phyloP scores from a whole-genome alignment of 2,113 vertebrate genomes.

The Psilopogon haemacephalus region DNA sequence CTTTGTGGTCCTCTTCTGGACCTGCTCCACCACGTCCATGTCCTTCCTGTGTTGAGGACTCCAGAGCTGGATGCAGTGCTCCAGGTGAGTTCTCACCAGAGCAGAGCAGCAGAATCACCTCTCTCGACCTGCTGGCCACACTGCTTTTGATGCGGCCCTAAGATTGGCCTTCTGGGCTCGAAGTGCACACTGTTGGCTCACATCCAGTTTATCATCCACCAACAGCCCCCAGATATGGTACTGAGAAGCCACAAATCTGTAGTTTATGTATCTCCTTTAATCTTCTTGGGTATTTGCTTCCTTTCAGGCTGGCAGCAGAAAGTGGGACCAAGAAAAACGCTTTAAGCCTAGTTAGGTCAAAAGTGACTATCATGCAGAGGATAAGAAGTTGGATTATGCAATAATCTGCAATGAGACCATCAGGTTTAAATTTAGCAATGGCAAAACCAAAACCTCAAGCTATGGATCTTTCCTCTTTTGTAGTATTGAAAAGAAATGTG shows the following conservation, averaged over 20 bases:
- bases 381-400: background rate
- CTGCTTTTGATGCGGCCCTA: too few species aligned
- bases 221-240: too few species aligned
- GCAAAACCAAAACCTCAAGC: background rate
- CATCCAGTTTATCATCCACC: too few species aligned
- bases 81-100: too few species aligned
- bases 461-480: background rate
- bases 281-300: background rate
- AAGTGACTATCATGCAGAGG: background rate
- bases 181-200: too few species aligned
- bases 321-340: background rate
- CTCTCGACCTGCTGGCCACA: too few species aligned
- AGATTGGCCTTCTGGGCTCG: too few species aligned
- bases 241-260: background rate
- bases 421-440: background rate
- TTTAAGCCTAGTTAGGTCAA: slow-evolving; percentile 5
- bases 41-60: too few species aligned
- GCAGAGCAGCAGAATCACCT: too few species aligned
- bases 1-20: too few species aligned
- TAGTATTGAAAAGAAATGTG: background rate
- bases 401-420: background rate
- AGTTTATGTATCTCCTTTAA: background rate
- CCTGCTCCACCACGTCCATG: too few species aligned
- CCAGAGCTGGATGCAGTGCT: too few species aligned
- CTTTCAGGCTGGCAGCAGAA: background rate